Evolutionary conservation across 2,888 invertebrate genomes (phyloP).

Genomic region (Bhutanitis thaidina): DNA sequence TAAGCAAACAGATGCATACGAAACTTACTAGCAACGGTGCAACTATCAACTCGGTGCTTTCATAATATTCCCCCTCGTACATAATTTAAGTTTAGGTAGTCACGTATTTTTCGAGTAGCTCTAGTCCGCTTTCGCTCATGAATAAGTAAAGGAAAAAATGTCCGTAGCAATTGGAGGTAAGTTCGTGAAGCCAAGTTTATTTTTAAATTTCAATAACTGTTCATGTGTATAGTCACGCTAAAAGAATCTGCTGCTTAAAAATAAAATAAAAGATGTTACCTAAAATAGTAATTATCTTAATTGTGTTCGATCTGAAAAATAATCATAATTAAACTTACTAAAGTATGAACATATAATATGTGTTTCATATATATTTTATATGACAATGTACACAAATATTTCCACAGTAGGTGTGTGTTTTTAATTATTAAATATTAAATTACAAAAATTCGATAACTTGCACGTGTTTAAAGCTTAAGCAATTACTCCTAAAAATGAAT

Average conservation of each 20-base stretch:
- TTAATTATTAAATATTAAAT: no score
- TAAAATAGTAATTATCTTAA: no score
- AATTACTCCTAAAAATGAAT: no score
- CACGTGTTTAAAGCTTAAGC: no score
- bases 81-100: conserved; percentile 64
- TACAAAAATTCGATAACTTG: no score
- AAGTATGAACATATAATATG: no score
- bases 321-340: no score
- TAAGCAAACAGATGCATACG: conserved; percentile 10
- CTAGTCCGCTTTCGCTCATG: conserved; percentile 63
- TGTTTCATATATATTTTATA: no score
- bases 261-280: no score
- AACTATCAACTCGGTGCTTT: conserved; percentile 41
- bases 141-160: conserved; percentile 68
- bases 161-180: conserved; percentile 55
- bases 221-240: neutral
- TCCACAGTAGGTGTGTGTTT: no score
- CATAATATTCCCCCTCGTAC: conserved; percentile 42
- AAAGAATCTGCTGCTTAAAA: neutral
- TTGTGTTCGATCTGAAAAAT: no score
- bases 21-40: conserved; percentile 27
- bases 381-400: no score
- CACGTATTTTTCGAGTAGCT: conserved; percentile 72
- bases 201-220: conserved; percentile 31
- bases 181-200: conserved; percentile 37